Conservation (phyloP, 2,113 vertebrate genomes). For the Centrocercus urophasianus region DNA sequence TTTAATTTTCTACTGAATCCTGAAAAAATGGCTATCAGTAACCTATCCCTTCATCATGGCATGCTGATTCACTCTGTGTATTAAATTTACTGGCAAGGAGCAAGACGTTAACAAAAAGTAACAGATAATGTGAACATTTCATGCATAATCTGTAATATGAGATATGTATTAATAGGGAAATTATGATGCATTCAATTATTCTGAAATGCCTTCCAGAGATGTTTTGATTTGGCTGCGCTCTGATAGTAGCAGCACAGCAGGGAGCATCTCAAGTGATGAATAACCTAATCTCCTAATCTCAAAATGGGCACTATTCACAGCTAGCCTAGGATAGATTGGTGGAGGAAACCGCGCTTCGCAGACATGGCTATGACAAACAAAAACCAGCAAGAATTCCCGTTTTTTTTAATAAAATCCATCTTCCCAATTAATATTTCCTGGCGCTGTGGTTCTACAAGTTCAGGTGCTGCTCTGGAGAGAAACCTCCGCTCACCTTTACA, state of each 20-base stretch:
- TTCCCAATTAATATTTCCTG: background rate
- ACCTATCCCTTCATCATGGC: constrained; percentile 85
- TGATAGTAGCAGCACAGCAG: constrained; percentile 87
- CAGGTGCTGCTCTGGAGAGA: constrained; percentile 48
- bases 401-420: background rate
- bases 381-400: background rate
- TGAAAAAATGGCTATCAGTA: constrained; percentile 84
- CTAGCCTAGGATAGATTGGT: constrained; percentile 82
- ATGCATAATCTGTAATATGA: constrained; percentile 94
- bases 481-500: constrained; percentile 47
- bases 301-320: constrained; percentile 89
- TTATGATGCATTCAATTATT: constrained; percentile 98
- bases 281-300: constrained; percentile 99
- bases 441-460: constrained; percentile 37
- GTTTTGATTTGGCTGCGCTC: constrained; percentile 92
- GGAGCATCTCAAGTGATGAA: constrained; percentile 94
- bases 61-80: constrained; percentile 86
- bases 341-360: constrained; percentile 80
- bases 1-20: constrained; percentile 90
- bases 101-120: constrained; percentile 90
- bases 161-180: constrained; percentile 98
- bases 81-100: constrained; percentile 90
- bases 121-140: constrained; percentile 94
- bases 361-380: constrained; percentile 72
- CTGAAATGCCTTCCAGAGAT: constrained; percentile 96